Evolutionary conservation across 2,888 invertebrate genomes (phyloP).

Genomic region (Chalcosyrphus nemorum): DNA sequence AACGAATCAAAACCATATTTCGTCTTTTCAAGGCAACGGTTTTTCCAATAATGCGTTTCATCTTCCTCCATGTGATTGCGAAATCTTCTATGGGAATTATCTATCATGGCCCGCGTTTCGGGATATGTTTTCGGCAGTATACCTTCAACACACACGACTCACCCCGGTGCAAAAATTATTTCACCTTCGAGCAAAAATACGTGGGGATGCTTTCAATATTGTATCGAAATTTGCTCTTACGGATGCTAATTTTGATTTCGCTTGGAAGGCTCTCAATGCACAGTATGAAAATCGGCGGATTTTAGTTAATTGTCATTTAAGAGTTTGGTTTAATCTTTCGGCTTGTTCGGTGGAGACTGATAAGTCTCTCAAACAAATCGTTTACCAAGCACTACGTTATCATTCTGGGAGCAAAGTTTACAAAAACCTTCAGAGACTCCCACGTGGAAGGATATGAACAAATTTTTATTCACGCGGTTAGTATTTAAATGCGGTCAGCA

Average conservation of each 20-base stretch:
- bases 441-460: background rate
- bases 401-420: background rate
- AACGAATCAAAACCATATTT: background rate
- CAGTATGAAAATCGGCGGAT: conserved; percentile 11
- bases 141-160: background rate
- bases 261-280: background rate
- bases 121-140: conserved; percentile 41
- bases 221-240: conserved; percentile 6
- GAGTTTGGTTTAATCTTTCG: background rate
- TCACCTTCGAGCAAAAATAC: conserved; percentile 18
- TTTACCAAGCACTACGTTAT: background rate
- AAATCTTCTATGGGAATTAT: conserved; percentile 33
- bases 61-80: conserved; percentile 35
- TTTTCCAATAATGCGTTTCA: background rate
- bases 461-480: background rate
- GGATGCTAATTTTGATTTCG: background rate
- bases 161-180: conserved; percentile 17
- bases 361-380: conserved; percentile 3
- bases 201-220: conserved; percentile 13
- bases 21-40: background rate
- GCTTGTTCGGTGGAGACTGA: background rate
- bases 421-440: too few species aligned
- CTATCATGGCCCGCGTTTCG: conserved; percentile 40
- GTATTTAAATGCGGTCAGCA: background rate
- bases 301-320: background rate